phyloP scores from a whole-genome alignment of 2,113 vertebrate species.

The Onychorhynchus coronatus region DNA sequence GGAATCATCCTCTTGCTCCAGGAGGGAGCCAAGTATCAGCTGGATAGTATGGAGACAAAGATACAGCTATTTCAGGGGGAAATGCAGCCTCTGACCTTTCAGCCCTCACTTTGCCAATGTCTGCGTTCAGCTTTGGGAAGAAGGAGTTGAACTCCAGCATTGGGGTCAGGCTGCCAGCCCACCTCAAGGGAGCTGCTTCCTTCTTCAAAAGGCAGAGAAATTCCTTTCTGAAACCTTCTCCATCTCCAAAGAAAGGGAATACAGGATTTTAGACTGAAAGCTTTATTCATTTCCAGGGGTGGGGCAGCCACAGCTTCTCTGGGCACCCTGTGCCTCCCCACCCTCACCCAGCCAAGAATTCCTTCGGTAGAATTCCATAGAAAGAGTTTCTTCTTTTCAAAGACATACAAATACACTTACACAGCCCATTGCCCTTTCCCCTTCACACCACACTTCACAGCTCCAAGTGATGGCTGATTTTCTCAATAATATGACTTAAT shows the following conservation, averaged over 20 bases:
- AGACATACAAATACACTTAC: not conserved
- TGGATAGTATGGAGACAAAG: fast-evolving
- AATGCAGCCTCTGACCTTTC: not conserved
- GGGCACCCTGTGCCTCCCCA: not conserved
- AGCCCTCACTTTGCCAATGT: not conserved
- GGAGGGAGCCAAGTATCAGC: not conserved
- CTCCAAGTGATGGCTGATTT: not conserved
- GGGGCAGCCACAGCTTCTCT: not conserved
- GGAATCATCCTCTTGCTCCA: not conserved
- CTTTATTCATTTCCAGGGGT: not conserved
- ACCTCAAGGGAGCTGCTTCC: not conserved
- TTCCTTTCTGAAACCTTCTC: not conserved
- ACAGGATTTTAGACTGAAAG: not conserved
- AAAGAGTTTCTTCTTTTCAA: not conserved
- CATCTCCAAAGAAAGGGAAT: not conserved
- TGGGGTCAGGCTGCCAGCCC: not conserved
- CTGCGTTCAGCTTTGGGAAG: not conserved
- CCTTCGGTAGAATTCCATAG: not conserved
- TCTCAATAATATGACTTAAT: conserved; percentile 29
- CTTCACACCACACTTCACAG: not conserved
- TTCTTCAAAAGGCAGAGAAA: not conserved
- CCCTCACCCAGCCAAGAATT: not conserved
- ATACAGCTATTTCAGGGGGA: not conserved
- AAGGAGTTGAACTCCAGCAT: not conserved
- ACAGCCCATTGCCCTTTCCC: not conserved